Base-by-base conservation (phyloP, 2,797 vertebrate genomes). In the Philypnodon macrostomus region DNA sequence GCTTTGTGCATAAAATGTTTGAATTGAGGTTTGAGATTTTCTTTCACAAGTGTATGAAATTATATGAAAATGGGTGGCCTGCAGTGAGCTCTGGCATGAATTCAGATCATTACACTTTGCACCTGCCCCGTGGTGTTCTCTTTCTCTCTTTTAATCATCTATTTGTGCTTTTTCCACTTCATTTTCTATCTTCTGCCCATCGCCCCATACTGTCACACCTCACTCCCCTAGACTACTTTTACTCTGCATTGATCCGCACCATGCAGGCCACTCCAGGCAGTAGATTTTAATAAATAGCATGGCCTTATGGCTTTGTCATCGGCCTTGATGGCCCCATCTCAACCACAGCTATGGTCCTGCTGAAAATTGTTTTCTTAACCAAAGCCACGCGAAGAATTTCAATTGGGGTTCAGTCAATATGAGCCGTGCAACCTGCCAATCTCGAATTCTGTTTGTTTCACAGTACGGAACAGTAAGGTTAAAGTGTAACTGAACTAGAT, bases 281-380 rank as follows among this genome's bases (percentile, higher is more conserved):
- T 48, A 57, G 56, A 27, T 51, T 82, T 68, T 67, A 83, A 82
- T 79, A 70, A 83, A 79, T 67, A 39, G 41, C 44, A 7, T 32
- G 56, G 47, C 73, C 75, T 84, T 71, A 81, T 74, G 75, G 45
- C 70, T 86, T 65, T 61, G 79, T 80, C 61, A 70, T 55, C 58
- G 74, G 70, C 58, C 71, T 56, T 49, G 44, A 70, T 69, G 67
- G 72, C 73, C 59, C 67, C 48, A 8, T 51, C 73, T 64, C 15
- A 38, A 56, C 63, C 58, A 47, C 41, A 47, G 57, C n/a, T 1
- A 53, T 44, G 40, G 27, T 58, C 62, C 3, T 1, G 38, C 70
- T 67, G 49, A 70, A 79, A 83, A 85, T 73, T 70, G 76, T 83
- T 85, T 84, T 81, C 62, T 42, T 63, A 69, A 68, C 66, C 47